Base-by-base conservation (phyloP, 1,140 invertebrate species). In the Laupala kohalensis region DNA sequence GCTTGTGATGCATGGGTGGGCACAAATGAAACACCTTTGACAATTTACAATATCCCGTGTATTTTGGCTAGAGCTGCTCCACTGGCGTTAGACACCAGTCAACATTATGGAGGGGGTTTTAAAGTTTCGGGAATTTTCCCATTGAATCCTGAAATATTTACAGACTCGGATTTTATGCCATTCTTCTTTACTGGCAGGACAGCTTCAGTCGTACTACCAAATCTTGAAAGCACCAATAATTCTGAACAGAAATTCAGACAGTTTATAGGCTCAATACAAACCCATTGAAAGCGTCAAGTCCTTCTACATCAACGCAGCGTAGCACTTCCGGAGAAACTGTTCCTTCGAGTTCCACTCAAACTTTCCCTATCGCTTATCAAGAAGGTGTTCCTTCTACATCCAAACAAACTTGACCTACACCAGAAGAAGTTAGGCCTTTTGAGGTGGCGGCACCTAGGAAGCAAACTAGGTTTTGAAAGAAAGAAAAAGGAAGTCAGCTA, bases 141-240 rank as follows among this genome's bases (percentile, higher is more conserved):
- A 77, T 23, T n/a, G n/a, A 78, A 81, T 74, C 25, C 72, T 26
- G 65, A 80, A 27, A 76, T 81, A 53, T 81, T 81, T 74, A 13
- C 69, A 26, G 77, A 80, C n/a, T 65, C 74, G 29, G 80, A 82
- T 26, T 81, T 79, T 78, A 13, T 75, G n/a, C 75, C 79, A 30
- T 69, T 76, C 27, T 71, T 68, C 67, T 77, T 80, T 23, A 81
- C 80, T 6, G 79, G 82, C 73, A 71, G 78, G 62, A 75, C 77
- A 29, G 25, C 74, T 29, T 27, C 53, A 29, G 69, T 24, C 6
- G 4, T 25, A n/a, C n/a, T n/a, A n/a, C n/a, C n/a, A n/a, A n/a
- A n/a, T n/a, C n/a, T n/a, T n/a, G n/a, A n/a, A n/a, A 5, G 26
- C 23, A 24, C 69, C 27, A 12, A 53, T 24, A 67, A 67, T 23